phyloP scores from a whole-genome alignment of 1,140 invertebrate species.

The Littorina saxatilis region DNA sequence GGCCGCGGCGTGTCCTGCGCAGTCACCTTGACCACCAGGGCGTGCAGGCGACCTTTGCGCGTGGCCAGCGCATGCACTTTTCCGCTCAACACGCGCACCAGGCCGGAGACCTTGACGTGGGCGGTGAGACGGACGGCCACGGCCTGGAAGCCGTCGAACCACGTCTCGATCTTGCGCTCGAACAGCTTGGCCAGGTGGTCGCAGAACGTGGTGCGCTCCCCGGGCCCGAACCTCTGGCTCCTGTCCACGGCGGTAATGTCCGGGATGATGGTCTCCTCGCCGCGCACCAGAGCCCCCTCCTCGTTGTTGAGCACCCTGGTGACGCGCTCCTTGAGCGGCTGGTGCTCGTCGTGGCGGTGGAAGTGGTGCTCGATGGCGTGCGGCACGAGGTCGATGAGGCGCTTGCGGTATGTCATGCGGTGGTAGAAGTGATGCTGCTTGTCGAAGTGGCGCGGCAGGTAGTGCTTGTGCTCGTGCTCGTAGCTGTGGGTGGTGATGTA shows the following conservation, averaged over 20 bases:
- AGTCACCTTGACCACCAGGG: conserved; percentile 63
- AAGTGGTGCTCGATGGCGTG: neutral
- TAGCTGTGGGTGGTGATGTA: conserved; percentile 24
- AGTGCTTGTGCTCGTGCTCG: conserved; percentile 21
- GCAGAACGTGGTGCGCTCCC: conserved; percentile 58
- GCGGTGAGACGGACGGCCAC: conserved; percentile 62
- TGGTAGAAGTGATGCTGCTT: neutral
- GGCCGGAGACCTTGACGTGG: conserved; percentile 68
- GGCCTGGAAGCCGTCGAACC: conserved; percentile 66
- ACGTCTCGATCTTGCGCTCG: conserved; percentile 62
- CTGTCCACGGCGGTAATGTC: too few relatives aligned
- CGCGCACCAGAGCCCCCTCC: neutral
- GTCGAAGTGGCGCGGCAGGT: neutral
- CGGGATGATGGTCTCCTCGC: too few relatives aligned
- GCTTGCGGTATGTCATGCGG: neutral
- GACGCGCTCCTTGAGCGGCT: neutral
- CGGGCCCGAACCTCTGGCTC: too few relatives aligned
- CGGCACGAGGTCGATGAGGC: neutral
- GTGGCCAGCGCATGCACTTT: conserved; percentile 63
- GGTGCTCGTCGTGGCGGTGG: neutral
- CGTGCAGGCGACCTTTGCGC: conserved; percentile 55
- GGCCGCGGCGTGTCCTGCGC: conserved; percentile 65
- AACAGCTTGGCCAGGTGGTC: conserved; percentile 61
- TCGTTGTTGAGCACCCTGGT: neutral
- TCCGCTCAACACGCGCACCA: conserved; percentile 64